Conservation (phyloP, 2,888 invertebrate genomes). For the Tachina grossa region DNA sequence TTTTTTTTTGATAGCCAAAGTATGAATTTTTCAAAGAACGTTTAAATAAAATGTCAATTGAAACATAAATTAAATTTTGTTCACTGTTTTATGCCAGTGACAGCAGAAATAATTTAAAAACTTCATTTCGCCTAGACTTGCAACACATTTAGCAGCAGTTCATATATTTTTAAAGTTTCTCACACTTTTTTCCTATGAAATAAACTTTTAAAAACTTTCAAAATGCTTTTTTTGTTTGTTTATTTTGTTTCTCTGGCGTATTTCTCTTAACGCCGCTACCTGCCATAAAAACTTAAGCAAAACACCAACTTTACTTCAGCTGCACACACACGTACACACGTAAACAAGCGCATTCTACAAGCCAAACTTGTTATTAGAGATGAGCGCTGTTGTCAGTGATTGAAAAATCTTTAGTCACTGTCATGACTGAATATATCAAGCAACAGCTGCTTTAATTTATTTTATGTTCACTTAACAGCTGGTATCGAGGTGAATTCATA, state of each 20-base stretch:
- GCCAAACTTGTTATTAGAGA: neutral
- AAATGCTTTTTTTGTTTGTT: neutral
- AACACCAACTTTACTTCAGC: neutral
- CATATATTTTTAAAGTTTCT: slow-evolving; percentile 4
- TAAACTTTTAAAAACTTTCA: neutral
- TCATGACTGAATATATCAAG: too few relatives aligned
- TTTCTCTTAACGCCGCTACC: slow-evolving; percentile 3
- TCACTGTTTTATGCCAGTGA: neutral
- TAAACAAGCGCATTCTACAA: neutral
- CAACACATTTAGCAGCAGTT: slow-evolving; percentile 1
- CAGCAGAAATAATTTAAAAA: neutral
- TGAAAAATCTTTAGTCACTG: too few relatives aligned
- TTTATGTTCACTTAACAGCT: too few relatives aligned
- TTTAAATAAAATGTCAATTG: too few relatives aligned
- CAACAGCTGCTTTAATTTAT: too few relatives aligned
- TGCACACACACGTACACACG: neutral
- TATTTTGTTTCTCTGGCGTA: neutral
- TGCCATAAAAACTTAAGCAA: slow-evolving; percentile 28
- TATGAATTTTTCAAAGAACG: too few relatives aligned
- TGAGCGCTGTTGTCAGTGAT: too few relatives aligned
- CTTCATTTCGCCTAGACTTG: neutral
- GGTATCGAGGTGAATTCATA: too few relatives aligned
- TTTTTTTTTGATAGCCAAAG: too few relatives aligned
- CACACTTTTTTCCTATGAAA: neutral
- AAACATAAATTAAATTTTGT: neutral